Percentiles rank a stretch among this genome's conserved stretches.
Evolutionary conservation across 2,888 invertebrate genomes (phyloP).

Genomic region (Autographa gamma): DNA sequence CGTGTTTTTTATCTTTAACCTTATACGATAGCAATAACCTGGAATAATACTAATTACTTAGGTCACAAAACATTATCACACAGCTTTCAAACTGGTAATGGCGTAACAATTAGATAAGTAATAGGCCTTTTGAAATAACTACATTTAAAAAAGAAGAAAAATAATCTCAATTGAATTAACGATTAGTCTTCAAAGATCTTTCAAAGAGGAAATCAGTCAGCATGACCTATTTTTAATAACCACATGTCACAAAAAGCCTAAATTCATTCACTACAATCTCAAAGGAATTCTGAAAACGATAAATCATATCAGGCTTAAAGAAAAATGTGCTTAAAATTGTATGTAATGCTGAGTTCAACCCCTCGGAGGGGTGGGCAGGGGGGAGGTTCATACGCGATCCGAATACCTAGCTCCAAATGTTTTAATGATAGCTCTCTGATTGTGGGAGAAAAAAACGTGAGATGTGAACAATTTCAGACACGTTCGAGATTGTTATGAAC

Average conservation of each 20-base stretch:
- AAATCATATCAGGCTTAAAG: constrained; percentile 28
- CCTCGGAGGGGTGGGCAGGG: not conserved
- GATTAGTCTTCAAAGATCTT: not conserved
- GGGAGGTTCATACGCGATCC: constrained; percentile 44
- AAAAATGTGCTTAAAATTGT: constrained; percentile 48
- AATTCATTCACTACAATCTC: constrained; percentile 2
- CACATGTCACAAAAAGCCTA: not conserved
- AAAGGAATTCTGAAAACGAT: constrained; percentile 17
- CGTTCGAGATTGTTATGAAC: constrained; percentile 41
- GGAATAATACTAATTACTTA: no score
- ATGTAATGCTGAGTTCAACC: constrained; percentile 31
- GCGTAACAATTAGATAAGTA: not conserved
- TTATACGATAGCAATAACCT: no score
- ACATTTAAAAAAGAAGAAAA: no score
- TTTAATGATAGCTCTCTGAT: constrained; percentile 59
- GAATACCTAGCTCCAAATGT: constrained; percentile 55
- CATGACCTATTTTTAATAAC: constrained; percentile 2
- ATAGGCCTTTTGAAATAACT: not conserved
- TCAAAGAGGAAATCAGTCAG: not conserved
- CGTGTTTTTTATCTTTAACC: no score
- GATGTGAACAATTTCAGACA: constrained; percentile 40
- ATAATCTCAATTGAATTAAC: not conserved
- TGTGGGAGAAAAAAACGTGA: constrained; percentile 50
- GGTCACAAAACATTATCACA: no score
- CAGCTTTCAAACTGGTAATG: not conserved